Conservation (phyloP, 2,797 vertebrate species). For the Sebastes oblongus region DNA sequence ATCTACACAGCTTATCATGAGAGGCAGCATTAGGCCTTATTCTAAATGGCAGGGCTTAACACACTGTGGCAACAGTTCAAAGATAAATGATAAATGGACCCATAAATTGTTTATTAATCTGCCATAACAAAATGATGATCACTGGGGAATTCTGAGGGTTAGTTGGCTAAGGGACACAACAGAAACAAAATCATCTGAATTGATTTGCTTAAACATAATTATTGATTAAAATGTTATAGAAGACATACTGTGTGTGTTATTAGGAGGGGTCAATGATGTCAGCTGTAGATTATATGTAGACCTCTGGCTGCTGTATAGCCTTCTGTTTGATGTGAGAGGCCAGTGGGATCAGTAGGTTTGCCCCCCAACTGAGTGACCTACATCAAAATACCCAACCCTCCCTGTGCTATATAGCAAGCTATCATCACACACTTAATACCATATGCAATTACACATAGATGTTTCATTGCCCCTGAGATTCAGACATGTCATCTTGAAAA, state of each 20-base stretch:
- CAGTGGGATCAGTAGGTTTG: slow-evolving; percentile 5
- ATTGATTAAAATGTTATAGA: background rate
- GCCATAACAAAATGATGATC: slow-evolving; percentile 37
- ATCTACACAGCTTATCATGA: slow-evolving; percentile 23
- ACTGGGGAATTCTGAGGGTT: slow-evolving; percentile 10
- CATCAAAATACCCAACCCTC: slow-evolving; percentile 8
- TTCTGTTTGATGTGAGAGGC: slow-evolving; percentile 36
- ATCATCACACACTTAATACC: background rate
- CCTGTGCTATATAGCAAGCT: background rate
- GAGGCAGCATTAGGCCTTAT: slow-evolving; percentile 1
- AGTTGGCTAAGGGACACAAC: background rate
- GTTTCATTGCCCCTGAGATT: background rate
- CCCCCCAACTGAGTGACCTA: slow-evolving; percentile 5
- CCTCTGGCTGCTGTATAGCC: background rate
- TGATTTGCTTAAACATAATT: background rate
- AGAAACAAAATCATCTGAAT: background rate
- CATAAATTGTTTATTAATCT: slow-evolving; percentile 45
- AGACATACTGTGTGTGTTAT: background rate
- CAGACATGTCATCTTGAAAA: background rate
- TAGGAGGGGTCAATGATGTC: background rate
- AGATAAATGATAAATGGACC: slow-evolving; percentile 43
- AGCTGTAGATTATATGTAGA: slow-evolving; percentile 29
- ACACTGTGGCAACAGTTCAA: slow-evolving; percentile 22
- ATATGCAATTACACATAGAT: background rate
- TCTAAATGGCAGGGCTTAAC: slow-evolving; percentile 33